These are phyloP conservation scores for Eumerus sabulonum DNA, from an alignment of 2,888 invertebrate species.

Conservation along the genomic window DNA sequence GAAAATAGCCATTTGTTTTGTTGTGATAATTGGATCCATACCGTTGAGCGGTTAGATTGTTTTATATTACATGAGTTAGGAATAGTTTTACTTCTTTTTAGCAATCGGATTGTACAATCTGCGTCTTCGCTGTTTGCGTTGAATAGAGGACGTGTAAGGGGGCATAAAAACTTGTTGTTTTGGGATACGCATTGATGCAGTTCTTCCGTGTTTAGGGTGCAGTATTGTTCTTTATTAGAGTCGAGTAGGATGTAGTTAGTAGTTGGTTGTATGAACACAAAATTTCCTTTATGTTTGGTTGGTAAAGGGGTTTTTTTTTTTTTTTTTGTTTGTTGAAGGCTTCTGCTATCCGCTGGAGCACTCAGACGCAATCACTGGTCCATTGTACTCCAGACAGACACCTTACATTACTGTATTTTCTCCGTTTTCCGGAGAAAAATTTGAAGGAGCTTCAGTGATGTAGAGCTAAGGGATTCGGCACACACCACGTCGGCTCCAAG, in stretches of 20 bases:
- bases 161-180: not conserved
- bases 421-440: no score
- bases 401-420: no score
- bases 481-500: no score
- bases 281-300: not conserved
- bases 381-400: no score
- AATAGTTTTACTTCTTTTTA: constrained; percentile 4
- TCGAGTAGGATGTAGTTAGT: not conserved
- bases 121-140: not conserved
- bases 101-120: constrained; percentile 8
- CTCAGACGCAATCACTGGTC: no score
- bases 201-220: not conserved
- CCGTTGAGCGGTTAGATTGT: constrained; percentile 3
- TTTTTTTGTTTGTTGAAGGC: no score
- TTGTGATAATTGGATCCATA: constrained; percentile 8
- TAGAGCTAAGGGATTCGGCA: no score
- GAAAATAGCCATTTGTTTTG: constrained; percentile 8
- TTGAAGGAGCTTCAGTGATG: no score
- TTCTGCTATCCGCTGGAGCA: no score
- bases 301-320: no score
- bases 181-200: not conserved
- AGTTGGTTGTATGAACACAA: not conserved
- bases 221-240: not conserved
- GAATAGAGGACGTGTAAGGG: not conserved
- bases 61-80: not conserved